Evolutionary conservation across 2,797 vertebrate genomes (phyloP), one percentile per base, ranked within the genome.

Genomic region (Gastrophryne carolinensis): DNA sequence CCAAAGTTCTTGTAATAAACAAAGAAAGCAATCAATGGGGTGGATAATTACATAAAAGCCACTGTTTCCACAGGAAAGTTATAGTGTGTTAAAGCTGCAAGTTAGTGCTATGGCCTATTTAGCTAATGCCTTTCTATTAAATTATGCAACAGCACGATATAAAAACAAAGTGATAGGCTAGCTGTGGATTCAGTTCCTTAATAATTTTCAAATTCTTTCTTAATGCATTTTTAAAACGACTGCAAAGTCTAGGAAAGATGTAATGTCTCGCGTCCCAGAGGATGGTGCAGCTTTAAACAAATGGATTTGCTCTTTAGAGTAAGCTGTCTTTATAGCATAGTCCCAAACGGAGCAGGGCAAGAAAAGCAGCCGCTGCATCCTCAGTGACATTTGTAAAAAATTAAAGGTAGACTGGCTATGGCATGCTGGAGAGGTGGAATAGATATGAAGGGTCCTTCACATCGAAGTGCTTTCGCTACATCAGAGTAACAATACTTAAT

Each of bases 111-210:
- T 47, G 53, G 37, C 52, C 75, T 72, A 78, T 71, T 77, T 71
- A 78, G 75, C 75, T 78, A 78, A 78, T 78, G 75, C 37, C n/a
- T 71, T 71, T 57, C 58, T 78, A 29, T 39, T 65, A 65, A 78
- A 78, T 78, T 72, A 78, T 66, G 75, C 75, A 78, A 49, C 23
- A 58, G 58, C 30, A 35, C 61, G 53, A 39, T 65, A 77, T 64
- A 78, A 78, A 66, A 72, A 78, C 57, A 69, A 78, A 61, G 61
- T 65, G 19, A 37, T 12, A 57, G 37, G 17, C 50, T 52, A 50
- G 4, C 47, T 56, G 68, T 50, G 15, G 57, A 63, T 60, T 50
- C 64, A 39, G 47, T 54, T 71, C 37, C 67, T 62, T 37, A 56
- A 76, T 76, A 41, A 71, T 77, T 77, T 77, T 50, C 70, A 17